A percentile compares a stretch with the other conserved stretches of the same genome.
These are phyloP conservation scores for Lapara coniferarum DNA, from an alignment of 2,888 invertebrate genomes.

Conservation along the genomic window DNA sequence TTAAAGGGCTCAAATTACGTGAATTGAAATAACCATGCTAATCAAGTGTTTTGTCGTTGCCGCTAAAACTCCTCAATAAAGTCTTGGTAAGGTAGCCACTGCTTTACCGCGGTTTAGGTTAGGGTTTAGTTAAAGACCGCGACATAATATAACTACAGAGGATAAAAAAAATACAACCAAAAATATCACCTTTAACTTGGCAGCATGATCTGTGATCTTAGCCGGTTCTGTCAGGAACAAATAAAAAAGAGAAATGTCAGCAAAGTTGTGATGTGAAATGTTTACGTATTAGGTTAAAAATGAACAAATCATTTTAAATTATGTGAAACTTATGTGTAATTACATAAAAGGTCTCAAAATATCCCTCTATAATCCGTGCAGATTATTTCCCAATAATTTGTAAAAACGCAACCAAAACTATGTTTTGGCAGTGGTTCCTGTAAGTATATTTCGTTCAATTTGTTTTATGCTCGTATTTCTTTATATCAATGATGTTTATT, in stretches of 20 bases:
- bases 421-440: constrained; percentile 39
- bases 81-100: too few relatives aligned
- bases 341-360: background rate
- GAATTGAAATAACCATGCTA: too few relatives aligned
- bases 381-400: background rate
- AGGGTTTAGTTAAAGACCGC: too few relatives aligned
- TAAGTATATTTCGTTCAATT: constrained; percentile 32
- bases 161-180: too few relatives aligned
- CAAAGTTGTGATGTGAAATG: constrained; percentile 6
- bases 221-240: too few relatives aligned
- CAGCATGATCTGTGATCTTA: too few relatives aligned
- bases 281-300: constrained; percentile 25
- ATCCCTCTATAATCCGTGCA: background rate
- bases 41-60: too few relatives aligned
- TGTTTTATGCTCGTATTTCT: background rate
- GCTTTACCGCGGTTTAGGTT: too few relatives aligned
- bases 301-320: constrained; percentile 21
- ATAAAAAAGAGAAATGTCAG: background rate
- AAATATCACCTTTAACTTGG: too few relatives aligned
- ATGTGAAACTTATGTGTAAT: constrained; percentile 16
- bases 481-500: background rate
- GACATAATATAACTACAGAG: too few relatives aligned
- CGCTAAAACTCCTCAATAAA: too few relatives aligned
- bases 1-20: too few relatives aligned
- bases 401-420: constrained; percentile 19